Percentiles rank a stretch among this genome's conserved stretches.
These are phyloP conservation scores for Alces alces DNA, from an alignment of 2,113 vertebrate species.

Conservation along the genomic window DNA sequence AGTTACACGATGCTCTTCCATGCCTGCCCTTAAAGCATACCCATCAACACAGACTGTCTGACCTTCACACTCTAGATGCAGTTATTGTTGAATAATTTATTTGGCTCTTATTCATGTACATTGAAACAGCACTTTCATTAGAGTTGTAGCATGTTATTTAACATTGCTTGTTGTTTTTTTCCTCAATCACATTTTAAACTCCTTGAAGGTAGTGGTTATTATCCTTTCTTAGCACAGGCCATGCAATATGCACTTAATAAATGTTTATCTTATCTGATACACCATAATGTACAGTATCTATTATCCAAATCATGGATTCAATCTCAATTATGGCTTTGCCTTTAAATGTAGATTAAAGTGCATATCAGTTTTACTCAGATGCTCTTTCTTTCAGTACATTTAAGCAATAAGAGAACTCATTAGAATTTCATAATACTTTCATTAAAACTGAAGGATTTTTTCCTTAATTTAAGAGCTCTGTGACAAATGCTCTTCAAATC, in stretches of 20 bases:
- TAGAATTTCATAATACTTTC: slow-evolving; percentile 36
- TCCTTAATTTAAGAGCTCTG: slow-evolving; percentile 11
- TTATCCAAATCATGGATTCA: not conserved
- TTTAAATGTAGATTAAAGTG: slow-evolving; percentile 31
- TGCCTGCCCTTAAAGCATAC: not conserved
- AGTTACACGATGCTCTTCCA: rapidly evolving
- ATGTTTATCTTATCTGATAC: not conserved
- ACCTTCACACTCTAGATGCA: not conserved
- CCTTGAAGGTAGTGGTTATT: not conserved
- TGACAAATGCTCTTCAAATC: slow-evolving; percentile 10
- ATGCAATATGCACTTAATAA: not conserved
- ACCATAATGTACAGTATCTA: not conserved
- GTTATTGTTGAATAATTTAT: not conserved
- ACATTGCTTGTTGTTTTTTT: not conserved
- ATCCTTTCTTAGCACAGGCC: not conserved
- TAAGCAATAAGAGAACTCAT: slow-evolving; percentile 13
- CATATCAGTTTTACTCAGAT: not conserved
- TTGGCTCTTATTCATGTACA: not conserved
- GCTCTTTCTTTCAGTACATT: not conserved
- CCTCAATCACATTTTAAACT: not conserved
- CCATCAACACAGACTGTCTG: not conserved
- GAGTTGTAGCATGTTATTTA: not conserved
- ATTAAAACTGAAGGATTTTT: not conserved
- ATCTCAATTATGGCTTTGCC: not conserved
- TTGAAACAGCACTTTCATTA: not conserved